Conservation (phyloP, 2,797 vertebrate species). For the Gambusia yucatana region DNA sequence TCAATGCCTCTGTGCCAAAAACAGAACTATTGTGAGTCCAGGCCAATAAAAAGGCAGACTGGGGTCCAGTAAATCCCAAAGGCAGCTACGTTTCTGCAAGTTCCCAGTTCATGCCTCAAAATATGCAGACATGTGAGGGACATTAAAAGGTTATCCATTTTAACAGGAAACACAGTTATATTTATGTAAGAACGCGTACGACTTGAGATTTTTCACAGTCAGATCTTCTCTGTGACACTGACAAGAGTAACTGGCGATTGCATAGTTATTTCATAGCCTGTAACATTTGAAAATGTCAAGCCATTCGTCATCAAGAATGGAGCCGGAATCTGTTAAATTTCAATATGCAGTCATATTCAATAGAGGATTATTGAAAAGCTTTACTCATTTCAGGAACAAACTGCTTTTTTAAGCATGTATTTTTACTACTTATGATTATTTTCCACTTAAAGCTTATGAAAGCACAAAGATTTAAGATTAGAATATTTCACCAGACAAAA, state of each 20-base stretch:
- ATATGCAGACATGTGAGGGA: not conserved
- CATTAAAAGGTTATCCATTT: not conserved
- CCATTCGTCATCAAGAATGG: not conserved
- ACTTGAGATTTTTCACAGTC: not conserved
- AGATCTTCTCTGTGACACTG: not conserved
- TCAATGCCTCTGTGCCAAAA: not conserved
- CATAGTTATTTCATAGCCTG: not conserved
- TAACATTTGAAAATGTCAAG: not conserved
- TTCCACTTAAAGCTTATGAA: not conserved
- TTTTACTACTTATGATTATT: not conserved
- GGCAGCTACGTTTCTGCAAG: not conserved
- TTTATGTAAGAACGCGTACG: not conserved
- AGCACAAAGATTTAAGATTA: not conserved
- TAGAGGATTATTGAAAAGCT: not conserved
- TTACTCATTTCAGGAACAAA: not conserved
- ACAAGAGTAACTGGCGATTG: not conserved
- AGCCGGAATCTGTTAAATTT: not conserved
- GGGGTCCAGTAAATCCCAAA: not conserved
- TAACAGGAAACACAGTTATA: not conserved
- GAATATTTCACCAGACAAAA: not conserved
- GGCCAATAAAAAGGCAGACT: not conserved
- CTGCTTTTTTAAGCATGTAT: not conserved
- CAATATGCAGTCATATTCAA: not conserved
- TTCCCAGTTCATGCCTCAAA: not conserved
- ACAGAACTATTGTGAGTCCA: not conserved